Evolutionary conservation across 2,113 vertebrate genomes (phyloP), one percentile per base, ranked within the genome.

Genomic region (Lota lota): DNA sequence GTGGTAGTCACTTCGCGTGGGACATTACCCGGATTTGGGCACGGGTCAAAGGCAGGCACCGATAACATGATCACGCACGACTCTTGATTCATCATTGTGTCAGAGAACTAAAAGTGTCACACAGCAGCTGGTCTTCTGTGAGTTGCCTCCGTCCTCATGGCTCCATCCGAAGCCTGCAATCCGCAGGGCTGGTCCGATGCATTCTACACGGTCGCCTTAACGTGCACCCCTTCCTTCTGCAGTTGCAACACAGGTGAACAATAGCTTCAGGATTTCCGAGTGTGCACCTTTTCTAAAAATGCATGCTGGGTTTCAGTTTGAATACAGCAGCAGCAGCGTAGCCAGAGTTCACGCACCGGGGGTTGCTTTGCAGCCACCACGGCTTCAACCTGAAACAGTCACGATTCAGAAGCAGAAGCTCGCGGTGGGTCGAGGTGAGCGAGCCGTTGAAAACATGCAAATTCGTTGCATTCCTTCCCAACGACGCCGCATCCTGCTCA

Each of bases 11-110:
- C 81, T 58, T 62, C 80, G 24, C 59, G 10, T 40, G 63, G 77
- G 54, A 65, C 77, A 53, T 20, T 24, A 20, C 61, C 66, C 22
- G 58, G 21, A 64, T 70, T 75, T 18, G 36, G 5, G 20, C 50
- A 63, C 11, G 56, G 67, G 16, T 67, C 82, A 8, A 89, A 67
- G 66, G 81, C 79, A 18, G 90, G 91, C 3, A 91, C 91, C 51
- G 86, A 62, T 10, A 92, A 66, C 53, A 85, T 89, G 5, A 91
- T 88, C 28, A 81, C 85, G 68, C 90, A 90, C 18, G 76, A 83
- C 18, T 91, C 84, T 63, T 82, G 80, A 70, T 83, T 91, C 90
- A 92, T 92, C 59, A 67, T 79, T 63, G 47, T 60, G 40, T 47
- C 40, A 10, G 40, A 33, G 28, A 33, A 19, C 58, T 70, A 56